Percentiles rank a stretch among this genome's conserved stretches.
Evolutionary conservation across 2,113 vertebrate species (phyloP).

Genomic region (Lycaon pictus): DNA sequence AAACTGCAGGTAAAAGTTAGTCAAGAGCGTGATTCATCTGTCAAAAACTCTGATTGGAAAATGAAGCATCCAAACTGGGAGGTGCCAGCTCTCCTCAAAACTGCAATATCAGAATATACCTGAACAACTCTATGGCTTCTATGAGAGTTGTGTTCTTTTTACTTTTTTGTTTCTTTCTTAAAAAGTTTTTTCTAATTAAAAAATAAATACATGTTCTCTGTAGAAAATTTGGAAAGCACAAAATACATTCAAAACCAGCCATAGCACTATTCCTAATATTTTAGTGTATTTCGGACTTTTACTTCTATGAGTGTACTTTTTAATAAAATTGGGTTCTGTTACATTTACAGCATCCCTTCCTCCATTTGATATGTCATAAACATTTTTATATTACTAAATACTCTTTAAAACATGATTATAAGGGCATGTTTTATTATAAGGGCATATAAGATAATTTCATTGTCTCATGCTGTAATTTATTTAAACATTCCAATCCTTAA

Average conservation of each 20-base stretch:
- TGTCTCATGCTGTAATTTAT: background rate
- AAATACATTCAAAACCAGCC: background rate
- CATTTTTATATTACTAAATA: slow-evolving; percentile 38
- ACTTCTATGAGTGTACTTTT: background rate
- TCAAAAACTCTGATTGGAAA: background rate
- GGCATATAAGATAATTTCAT: background rate
- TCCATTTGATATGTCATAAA: background rate
- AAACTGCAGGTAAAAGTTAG: background rate
- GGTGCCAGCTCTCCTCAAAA: background rate
- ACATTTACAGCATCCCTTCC: background rate
- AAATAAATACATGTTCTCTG: background rate
- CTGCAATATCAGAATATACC: background rate
- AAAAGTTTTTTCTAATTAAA: slow-evolving; percentile 28
- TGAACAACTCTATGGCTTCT: background rate
- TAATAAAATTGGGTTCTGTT: background rate
- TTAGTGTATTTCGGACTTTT: background rate
- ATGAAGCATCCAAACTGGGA: background rate
- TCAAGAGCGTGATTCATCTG: background rate
- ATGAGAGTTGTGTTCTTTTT: background rate
- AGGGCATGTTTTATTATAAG: background rate
- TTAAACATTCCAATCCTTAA: background rate
- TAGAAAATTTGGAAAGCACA: slow-evolving; percentile 25
- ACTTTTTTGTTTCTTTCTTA: slow-evolving; percentile 1
- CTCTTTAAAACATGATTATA: background rate
- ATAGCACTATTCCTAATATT: background rate